Percentiles rank a stretch among this genome's conserved stretches.
phyloP scores from a whole-genome alignment of 2,797 vertebrate species.

The Crocodylus rhombifer region DNA sequence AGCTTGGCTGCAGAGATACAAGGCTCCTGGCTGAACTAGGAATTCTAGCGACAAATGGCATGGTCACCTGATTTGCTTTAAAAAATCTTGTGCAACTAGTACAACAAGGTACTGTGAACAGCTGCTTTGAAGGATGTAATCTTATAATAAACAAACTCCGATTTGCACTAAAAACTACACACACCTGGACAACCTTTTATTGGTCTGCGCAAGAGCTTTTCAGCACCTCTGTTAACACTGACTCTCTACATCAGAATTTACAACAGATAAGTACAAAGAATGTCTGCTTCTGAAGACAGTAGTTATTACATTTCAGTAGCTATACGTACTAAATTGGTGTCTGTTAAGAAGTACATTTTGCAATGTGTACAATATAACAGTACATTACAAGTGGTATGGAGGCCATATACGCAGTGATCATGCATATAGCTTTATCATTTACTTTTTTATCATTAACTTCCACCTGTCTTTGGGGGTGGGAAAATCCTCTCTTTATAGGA shows the following conservation, averaged over 20 bases:
- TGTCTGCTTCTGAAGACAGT: not conserved
- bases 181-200: not conserved
- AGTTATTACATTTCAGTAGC: not conserved
- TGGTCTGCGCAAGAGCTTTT: conserved; percentile 18
- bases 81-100: conserved; percentile 59
- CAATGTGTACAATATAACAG: not conserved
- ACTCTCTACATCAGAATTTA: not conserved
- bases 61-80: conserved; percentile 28
- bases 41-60: not conserved
- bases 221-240: not conserved
- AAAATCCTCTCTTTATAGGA: too few species aligned
- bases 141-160: not conserved
- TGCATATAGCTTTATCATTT: too few species aligned
- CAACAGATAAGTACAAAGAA: not conserved
- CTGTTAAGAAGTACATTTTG: not conserved
- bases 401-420: rapidly evolving
- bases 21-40: not conserved
- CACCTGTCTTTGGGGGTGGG: too few species aligned
- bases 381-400: not conserved
- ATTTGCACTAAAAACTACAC: conserved; percentile 12
- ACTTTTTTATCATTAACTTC: too few species aligned
- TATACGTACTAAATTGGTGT: not conserved
- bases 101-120: conserved; percentile 51
- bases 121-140: conserved; percentile 44
- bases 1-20: not conserved